phyloP scores from a whole-genome alignment of 2,888 invertebrate genomes.

The Malthinus seriepunctatus region DNA sequence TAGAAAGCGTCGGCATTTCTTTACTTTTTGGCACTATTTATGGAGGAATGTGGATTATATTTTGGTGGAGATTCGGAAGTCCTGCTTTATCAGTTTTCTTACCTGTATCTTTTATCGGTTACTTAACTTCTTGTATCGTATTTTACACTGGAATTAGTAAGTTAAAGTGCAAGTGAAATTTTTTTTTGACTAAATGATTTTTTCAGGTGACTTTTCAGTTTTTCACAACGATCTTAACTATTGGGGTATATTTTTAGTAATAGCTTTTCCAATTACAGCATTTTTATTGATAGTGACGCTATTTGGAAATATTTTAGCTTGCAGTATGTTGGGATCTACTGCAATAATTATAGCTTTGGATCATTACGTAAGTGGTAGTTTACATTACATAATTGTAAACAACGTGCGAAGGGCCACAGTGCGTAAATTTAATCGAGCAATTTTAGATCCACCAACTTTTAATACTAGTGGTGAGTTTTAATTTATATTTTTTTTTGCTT shows the following conservation, averaged over 20 bases:
- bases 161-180: constrained; percentile 23
- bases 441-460: constrained; percentile 59
- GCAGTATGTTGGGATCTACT: constrained; percentile 67
- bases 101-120: constrained; percentile 64
- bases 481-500: not conserved
- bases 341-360: constrained; percentile 65
- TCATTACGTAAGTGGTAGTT: constrained; percentile 65
- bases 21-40: constrained; percentile 61
- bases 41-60: constrained; percentile 63
- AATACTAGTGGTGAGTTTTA: constrained; percentile 58
- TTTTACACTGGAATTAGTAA: constrained; percentile 67
- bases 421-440: constrained; percentile 61
- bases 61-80: constrained; percentile 67
- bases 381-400: constrained; percentile 72
- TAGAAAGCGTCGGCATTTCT: constrained; percentile 59
- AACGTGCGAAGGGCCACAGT: constrained; percentile 65
- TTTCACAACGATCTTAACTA: constrained; percentile 63
- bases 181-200: not conserved
- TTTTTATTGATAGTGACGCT: constrained; percentile 58
- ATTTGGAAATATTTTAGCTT: constrained; percentile 64
- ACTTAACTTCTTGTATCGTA: constrained; percentile 61
- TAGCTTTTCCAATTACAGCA: constrained; percentile 58
- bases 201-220: constrained; percentile 53
- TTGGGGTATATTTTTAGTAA: constrained; percentile 63
- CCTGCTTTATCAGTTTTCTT: constrained; percentile 64